These are phyloP conservation scores for Micromussa lordhowensis DNA, from an alignment of 92 coral and sea anemone species.

Conservation along the genomic window DNA sequence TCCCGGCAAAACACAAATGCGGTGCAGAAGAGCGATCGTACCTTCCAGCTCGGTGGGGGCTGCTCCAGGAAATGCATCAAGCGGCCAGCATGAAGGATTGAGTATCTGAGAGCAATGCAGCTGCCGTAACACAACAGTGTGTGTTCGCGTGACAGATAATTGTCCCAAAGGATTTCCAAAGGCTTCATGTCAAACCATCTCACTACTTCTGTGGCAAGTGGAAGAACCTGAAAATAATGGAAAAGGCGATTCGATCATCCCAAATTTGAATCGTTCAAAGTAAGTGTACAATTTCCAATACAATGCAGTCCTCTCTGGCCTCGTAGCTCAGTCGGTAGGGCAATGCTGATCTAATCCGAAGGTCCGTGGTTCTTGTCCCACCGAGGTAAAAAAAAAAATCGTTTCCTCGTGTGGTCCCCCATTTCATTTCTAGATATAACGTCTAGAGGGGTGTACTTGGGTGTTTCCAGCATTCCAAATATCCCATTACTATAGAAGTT, in stretches of 20 bases:
- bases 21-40: background rate
- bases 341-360: no score
- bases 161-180: constrained; percentile 86
- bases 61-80: constrained; percentile 88
- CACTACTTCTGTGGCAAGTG: constrained; percentile 88
- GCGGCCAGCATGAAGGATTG: constrained; percentile 91
- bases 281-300: no score
- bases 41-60: constrained; percentile 99
- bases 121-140: constrained; percentile 89
- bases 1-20: background rate
- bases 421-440: no score
- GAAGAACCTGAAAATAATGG: constrained; percentile 70
- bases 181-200: constrained; percentile 97
- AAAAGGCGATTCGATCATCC: background rate
- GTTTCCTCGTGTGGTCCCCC: no score
- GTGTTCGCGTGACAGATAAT: constrained; percentile 73
- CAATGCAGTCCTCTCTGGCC: no score
- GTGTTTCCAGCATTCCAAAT: no score
- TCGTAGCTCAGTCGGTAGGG: no score
- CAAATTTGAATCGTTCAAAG: background rate
- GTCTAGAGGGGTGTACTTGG: no score
- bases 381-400: no score
- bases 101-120: constrained; percentile 86
- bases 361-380: no score
- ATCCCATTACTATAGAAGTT: no score